Evolutionary conservation across 2,113 vertebrate genomes (phyloP).

Genomic region (Polyodon spathula): DNA sequence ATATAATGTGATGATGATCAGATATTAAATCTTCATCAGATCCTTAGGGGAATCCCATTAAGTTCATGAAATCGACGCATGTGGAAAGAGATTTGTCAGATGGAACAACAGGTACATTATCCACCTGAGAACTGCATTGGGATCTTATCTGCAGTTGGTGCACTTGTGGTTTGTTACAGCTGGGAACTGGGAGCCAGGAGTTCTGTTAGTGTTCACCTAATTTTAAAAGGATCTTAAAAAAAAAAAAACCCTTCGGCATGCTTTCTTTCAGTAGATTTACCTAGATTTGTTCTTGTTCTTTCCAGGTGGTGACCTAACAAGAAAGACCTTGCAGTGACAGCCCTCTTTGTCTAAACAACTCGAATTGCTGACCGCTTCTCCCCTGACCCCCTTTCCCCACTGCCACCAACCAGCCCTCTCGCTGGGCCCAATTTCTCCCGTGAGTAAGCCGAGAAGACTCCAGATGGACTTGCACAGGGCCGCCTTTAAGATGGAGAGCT

Average conservation of each 20-base stretch:
- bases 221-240: too few relatives aligned
- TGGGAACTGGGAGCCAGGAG: not conserved
- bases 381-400: constrained; percentile 2
- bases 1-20: constrained; percentile 57
- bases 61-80: constrained; percentile 27
- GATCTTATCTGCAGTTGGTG: constrained; percentile 61
- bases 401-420: constrained; percentile 37
- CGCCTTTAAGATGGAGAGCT: constrained; percentile 99
- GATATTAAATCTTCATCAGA: constrained; percentile 61
- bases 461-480: constrained; percentile 97
- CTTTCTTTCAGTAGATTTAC: not conserved
- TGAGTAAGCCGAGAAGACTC: constrained; percentile 41
- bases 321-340: constrained; percentile 25
- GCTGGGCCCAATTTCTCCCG: constrained; percentile 24
- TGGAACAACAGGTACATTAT: not conserved
- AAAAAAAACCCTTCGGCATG: not conserved
- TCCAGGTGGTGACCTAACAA: constrained; percentile 24
- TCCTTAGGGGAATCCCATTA: constrained; percentile 29
- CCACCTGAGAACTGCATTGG: constrained; percentile 26
- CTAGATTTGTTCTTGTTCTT: constrained; percentile 2
- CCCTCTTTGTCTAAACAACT: constrained; percentile 1
- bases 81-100: constrained; percentile 41
- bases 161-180: constrained; percentile 58
- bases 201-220: too few relatives aligned
- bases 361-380: not conserved